A percentile compares a stretch with the other conserved stretches of the same genome.
Evolutionary conservation across 2,113 vertebrate genomes (phyloP).

Genomic region (Myrmecophaga tridactyla): DNA sequence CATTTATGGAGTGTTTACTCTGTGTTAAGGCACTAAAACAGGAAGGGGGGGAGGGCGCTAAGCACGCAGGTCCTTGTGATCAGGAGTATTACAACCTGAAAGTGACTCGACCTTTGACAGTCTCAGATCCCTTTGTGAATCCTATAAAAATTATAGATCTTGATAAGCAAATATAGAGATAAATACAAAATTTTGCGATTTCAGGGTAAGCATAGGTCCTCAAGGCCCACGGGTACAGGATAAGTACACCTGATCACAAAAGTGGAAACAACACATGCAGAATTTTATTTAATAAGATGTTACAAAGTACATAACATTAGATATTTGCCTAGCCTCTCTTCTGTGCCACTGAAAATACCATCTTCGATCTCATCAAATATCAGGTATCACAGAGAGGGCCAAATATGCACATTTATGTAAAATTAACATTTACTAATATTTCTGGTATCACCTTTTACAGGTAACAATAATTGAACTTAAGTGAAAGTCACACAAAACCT

Average conservation of each 20-base stretch:
- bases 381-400: not conserved
- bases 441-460: not conserved
- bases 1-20: not conserved
- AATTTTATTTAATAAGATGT: not conserved
- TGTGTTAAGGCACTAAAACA: not conserved
- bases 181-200: not conserved
- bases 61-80: not conserved
- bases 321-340: not conserved
- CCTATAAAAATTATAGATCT: not conserved
- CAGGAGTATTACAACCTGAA: not conserved
- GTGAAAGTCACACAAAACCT: not conserved
- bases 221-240: not conserved
- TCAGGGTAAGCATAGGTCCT: not conserved
- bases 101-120: not conserved
- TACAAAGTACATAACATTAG: not conserved
- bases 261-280: not conserved
- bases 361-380: slow-evolving; percentile 25
- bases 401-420: not conserved
- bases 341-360: not conserved
- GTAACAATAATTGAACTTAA: slow-evolving; percentile 13
- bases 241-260: not conserved
- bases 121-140: not conserved
- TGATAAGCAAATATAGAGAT: not conserved
- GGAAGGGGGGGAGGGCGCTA: not conserved
- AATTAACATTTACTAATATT: slow-evolving; percentile 26